phyloP scores from a whole-genome alignment of 2,888 invertebrate genomes.

The Lamellibrachia columna region DNA sequence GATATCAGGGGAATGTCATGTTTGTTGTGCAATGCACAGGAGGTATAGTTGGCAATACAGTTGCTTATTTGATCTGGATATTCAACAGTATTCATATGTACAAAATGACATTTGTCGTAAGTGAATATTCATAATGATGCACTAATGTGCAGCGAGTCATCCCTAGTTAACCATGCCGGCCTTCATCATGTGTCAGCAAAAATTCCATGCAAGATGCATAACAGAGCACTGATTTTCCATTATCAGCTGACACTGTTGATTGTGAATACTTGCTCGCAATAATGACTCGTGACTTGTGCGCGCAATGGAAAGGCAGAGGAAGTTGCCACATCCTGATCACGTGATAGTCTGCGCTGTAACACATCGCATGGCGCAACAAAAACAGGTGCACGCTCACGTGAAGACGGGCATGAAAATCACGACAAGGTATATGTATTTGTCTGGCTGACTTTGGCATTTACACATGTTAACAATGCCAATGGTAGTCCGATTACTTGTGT shows the following conservation, averaged over 20 bases:
- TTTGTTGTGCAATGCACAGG: neutral
- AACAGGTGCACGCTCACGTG: neutral
- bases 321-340: neutral
- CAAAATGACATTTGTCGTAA: neutral
- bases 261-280: neutral
- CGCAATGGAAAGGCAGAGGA: neutral
- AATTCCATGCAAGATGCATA: neutral
- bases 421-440: neutral
- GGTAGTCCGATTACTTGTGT: neutral
- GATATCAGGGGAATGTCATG: neutral
- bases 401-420: neutral
- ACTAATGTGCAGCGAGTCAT: neutral
- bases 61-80: neutral
- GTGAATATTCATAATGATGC: neutral
- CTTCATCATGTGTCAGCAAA: neutral
- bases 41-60: neutral
- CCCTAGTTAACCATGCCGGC: neutral
- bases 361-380: neutral
- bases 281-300: neutral
- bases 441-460: neutral
- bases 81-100: neutral
- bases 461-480: neutral
- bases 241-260: conserved; percentile 4
- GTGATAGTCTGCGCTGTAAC: neutral
- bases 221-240: neutral